Evolutionary conservation across 2,113 vertebrate species (phyloP), one percentile per base, ranked within the genome.

Genomic region (Psophia crepitans): DNA sequence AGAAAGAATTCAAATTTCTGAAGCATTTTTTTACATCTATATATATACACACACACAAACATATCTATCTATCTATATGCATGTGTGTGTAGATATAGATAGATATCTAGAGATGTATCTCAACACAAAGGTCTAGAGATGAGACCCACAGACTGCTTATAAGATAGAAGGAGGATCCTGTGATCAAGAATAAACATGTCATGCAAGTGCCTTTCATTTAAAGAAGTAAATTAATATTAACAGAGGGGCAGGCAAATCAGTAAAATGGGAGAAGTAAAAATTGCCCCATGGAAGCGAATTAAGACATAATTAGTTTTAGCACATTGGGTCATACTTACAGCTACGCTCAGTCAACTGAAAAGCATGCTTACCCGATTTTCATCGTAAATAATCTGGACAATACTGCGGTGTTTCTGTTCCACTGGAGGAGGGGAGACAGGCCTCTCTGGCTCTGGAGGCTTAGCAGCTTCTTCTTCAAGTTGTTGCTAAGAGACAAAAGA

Each of bases 381-480:
- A 91, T 99, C 99, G 21, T 99, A 99, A 97, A 99, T 99, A 88
- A 99, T 99, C 96, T 99, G 99, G 71, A 99, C 99, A 70, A 99
- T 99, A 97, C 99, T 99, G 97, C 99, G 99, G 91, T 99, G 99
- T 92, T 99, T 99, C 98, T 99, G 99, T 84, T 99, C 99, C 98
- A 99, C 99, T 8, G 99, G 99, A 95, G 99, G 99, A 90, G 99
- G 99, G 71, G 99, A 99, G 97, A 99, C 99, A 28, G 99, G 99
- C 98, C 99, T 98, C 98, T 99, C 99, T 1, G 99, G 99, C 98
- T 99, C 99, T 27, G 99, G 98, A 70, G 99, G 99, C 97, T 99
- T 99, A 8, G 99, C 99, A 53, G 99, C 99, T 98, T 99, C 99
- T 98, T 99, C 99, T 97, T 99, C 99, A 26, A 99, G 98, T 98